phyloP scores from a whole-genome alignment of 2,113 vertebrate species.

The Dendrocopos noguchii region DNA sequence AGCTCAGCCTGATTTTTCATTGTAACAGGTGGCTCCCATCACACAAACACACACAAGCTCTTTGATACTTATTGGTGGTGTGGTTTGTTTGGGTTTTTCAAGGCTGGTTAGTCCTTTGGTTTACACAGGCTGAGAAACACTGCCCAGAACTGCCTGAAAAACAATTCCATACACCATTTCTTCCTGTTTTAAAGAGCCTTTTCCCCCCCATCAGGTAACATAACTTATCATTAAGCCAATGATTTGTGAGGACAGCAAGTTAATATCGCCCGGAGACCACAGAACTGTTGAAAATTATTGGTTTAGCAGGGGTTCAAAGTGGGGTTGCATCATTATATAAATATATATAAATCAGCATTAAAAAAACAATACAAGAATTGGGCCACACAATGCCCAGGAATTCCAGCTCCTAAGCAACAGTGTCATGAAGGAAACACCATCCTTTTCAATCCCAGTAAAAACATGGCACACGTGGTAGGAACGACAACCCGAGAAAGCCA shows the following conservation, averaged over 20 bases:
- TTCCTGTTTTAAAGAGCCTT: conserved; percentile 1
- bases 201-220: conserved; percentile 35
- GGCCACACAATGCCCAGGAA: conserved; percentile 10
- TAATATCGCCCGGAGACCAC: neutral
- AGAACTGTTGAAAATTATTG: conserved; percentile 45
- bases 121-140: neutral
- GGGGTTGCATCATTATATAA: neutral
- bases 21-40: neutral
- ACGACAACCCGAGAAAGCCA: conserved; percentile 63
- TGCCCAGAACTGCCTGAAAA: neutral
- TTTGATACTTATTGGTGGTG: neutral
- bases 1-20: neutral
- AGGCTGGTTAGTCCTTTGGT: neutral
- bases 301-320: conserved; percentile 27
- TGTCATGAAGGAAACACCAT: neutral
- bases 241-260: conserved; percentile 8
- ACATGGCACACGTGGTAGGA: conserved; percentile 22
- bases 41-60: neutral
- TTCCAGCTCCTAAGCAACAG: conserved; percentile 6
- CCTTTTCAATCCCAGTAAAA: conserved; percentile 15
- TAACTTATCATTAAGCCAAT: conserved; percentile 28
- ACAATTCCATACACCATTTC: neutral
- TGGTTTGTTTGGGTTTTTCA: neutral
- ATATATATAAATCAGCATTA: conserved; percentile 42
- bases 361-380: neutral